Evolutionary conservation across 2,888 invertebrate genomes (phyloP).

Genomic region (Nymphalis urticae): DNA sequence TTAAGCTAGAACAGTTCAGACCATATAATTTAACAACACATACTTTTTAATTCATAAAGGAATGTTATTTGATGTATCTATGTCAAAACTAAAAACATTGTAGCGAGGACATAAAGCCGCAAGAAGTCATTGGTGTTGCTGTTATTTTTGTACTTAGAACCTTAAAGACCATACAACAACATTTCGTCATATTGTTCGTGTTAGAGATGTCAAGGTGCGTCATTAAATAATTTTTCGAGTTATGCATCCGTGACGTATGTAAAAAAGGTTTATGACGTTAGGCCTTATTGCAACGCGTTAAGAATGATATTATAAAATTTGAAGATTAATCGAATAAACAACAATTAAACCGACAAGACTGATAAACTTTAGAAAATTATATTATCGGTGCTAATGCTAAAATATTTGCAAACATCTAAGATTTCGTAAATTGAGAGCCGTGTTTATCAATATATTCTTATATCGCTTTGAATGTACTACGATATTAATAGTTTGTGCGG

Average conservation of each 20-base stretch:
- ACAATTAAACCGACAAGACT: too few species aligned
- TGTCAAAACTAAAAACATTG: slow-evolving; percentile 13
- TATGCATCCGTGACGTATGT: slow-evolving; percentile 50
- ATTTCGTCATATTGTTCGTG: slow-evolving; percentile 32
- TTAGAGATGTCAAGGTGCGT: slow-evolving; percentile 58
- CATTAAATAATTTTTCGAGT: slow-evolving; percentile 50
- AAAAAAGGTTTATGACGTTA: slow-evolving; percentile 12
- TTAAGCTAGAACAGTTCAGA: too few species aligned
- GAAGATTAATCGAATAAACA: neutral
- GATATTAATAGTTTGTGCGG: too few species aligned
- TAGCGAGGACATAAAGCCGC: slow-evolving; percentile 13
- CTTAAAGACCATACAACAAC: slow-evolving; percentile 1
- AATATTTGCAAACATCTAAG: too few species aligned
- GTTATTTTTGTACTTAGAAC: slow-evolving; percentile 13
- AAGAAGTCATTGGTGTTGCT: neutral
- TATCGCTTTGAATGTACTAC: too few species aligned
- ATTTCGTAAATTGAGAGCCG: too few species aligned
- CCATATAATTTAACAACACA: neutral
- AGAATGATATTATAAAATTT: neutral
- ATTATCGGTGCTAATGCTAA: too few species aligned
- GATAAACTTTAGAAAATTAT: too few species aligned
- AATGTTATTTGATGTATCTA: neutral
- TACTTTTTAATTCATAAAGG: neutral
- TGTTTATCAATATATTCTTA: too few species aligned
- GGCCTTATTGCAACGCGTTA: neutral